Conservation (phyloP, 2,888 invertebrate species). For the Anoplius nigerrimus region DNA sequence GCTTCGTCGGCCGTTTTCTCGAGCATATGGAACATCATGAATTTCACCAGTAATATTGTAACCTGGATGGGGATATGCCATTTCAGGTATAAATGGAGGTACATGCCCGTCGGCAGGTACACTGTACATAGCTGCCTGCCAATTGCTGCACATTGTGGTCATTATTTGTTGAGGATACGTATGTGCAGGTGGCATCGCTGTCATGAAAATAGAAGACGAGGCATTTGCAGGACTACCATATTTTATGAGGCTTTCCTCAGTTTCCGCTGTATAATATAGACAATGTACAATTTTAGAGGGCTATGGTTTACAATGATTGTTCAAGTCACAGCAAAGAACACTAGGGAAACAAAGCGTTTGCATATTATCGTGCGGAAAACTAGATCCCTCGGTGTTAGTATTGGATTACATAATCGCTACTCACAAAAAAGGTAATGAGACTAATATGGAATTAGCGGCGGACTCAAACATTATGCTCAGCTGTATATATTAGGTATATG, state of each 20-base stretch:
- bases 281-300: neutral
- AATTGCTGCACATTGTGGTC: constrained; percentile 50
- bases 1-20: constrained; percentile 56
- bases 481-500: too few relatives aligned
- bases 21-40: constrained; percentile 48
- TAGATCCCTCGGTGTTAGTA: too few relatives aligned
- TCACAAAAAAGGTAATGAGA: too few relatives aligned
- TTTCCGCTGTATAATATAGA: constrained; percentile 26
- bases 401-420: too few relatives aligned
- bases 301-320: too few relatives aligned
- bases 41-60: constrained; percentile 50
- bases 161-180: constrained; percentile 53
- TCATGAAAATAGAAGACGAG: constrained; percentile 36
- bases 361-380: too few relatives aligned
- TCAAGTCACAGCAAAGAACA: too few relatives aligned
- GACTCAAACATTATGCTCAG: too few relatives aligned
- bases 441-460: too few relatives aligned
- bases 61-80: constrained; percentile 53
- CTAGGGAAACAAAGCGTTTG: too few relatives aligned
- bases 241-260: constrained; percentile 37
- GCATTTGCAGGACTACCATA: constrained; percentile 36
- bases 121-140: constrained; percentile 76
- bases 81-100: constrained; percentile 78
- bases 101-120: constrained; percentile 83
- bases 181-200: constrained; percentile 46